Evolutionary conservation across 2,888 invertebrate genomes (phyloP), one percentile per base, ranked within the genome.

Genomic region (Dendrolimus houi): DNA sequence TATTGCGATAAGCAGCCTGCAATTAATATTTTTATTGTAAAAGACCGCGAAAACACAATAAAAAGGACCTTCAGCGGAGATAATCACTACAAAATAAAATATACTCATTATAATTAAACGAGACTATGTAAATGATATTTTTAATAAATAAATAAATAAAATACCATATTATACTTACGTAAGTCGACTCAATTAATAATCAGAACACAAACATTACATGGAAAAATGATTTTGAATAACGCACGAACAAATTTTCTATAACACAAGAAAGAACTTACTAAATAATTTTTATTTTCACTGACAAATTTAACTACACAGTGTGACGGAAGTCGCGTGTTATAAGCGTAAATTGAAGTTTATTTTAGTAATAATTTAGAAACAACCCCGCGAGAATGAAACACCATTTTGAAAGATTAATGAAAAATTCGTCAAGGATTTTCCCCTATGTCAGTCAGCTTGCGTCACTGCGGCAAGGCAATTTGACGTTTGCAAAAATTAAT

Each of bases 341-440:
- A 60, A 71, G 59, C 67, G 64, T 64, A 68, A 74, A 70, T 75
- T 69, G 71, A 57, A 73, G 72, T 79, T 81, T 83, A 87, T 86
- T 83, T 79, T 79, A 73, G 55, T 72, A 74, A 70, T 71, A 80
- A 83, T 86, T 83, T 81, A 68, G 75, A 80, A 79, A 77, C 77
- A 85, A 87, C 82, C 79, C 79, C 83, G 85, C 83, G 81, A 83
- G 78, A 83, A 75, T 65, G 75, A 79, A 83, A 85, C 85, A 88
- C 87, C 88, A 88, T 88, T 87, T 86, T 87, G 83, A 85, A 86
- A 83, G 83, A 83, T 82, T 81, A 78, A 80, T 80, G 82, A 83
- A 84, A 81, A 81, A 78, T 74, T 75, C 80, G 79, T 78, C 83
- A 85, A 85, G 83, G 84, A 81, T 83, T 86, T 81, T 75, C 75